phyloP scores from a whole-genome alignment of 2,888 invertebrate genomes.

The Catocala sponsa region DNA sequence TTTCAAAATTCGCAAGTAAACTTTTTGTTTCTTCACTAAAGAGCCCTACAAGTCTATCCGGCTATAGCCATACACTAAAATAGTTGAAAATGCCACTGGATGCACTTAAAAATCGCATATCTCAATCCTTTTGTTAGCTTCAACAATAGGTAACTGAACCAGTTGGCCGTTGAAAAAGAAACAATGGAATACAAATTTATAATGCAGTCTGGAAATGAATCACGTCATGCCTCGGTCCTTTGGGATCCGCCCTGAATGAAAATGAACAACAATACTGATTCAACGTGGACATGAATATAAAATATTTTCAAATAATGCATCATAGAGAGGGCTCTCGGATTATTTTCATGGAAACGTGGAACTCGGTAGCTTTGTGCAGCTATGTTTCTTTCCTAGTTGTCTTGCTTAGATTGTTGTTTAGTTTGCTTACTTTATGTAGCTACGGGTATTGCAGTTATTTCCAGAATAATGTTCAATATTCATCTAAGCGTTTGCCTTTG shows the following conservation, averaged over 20 bases:
- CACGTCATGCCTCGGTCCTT: slow-evolving; percentile 76
- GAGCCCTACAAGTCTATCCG: not conserved
- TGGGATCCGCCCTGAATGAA: slow-evolving; percentile 74
- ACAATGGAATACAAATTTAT: slow-evolving; percentile 84
- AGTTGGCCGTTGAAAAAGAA: slow-evolving; percentile 78
- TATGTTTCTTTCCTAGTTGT: slow-evolving; percentile 14
- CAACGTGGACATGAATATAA: slow-evolving; percentile 64
- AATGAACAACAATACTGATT: slow-evolving; percentile 79
- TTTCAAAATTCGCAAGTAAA: too few species aligned
- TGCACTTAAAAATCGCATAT: slow-evolving; percentile 76
- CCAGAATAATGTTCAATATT: not conserved
- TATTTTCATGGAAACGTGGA: slow-evolving; percentile 32
- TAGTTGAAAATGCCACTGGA: slow-evolving; percentile 51
- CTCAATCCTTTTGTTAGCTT: slow-evolving; percentile 75
- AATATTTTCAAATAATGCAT: slow-evolving; percentile 59
- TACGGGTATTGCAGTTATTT: not conserved
- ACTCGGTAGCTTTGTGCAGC: slow-evolving; percentile 29
- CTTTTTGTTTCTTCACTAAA: too few species aligned
- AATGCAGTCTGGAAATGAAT: slow-evolving; percentile 84
- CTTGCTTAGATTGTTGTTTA: slow-evolving; percentile 27
- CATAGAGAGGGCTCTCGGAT: slow-evolving; percentile 34
- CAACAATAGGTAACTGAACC: slow-evolving; percentile 81
- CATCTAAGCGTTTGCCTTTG: too few species aligned
- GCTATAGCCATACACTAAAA: slow-evolving; percentile 34
- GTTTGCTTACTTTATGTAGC: slow-evolving; percentile 8